Base-by-base conservation (phyloP, 2,888 invertebrate species). In the Actias luna region DNA sequence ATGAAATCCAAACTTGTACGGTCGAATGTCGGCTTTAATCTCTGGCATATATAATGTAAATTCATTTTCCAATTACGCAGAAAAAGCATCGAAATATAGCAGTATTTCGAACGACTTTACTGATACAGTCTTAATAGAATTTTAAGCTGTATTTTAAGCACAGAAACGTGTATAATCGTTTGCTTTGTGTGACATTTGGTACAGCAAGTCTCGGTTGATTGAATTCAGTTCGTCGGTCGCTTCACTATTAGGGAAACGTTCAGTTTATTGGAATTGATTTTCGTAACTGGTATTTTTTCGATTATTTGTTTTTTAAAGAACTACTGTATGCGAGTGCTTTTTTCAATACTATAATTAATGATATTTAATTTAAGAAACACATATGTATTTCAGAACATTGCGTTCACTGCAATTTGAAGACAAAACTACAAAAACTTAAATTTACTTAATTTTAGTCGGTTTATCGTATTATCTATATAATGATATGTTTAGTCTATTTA, bases 251-350 rank as follows among this genome's bases (percentile, higher is more conserved):
- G 52, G 66, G 60, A 65, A 69, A 59, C 65, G 58, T 59, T 62
- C 31, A 59, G 63, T 63, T 65, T 67, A 69, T 72, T 68, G 63
- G 64, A 63, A 63, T 69, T 64, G 65, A 67, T 66, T 68, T 67
- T 67, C 60, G 60, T 27, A 52, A 29, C 39, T n/a, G n/a, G 18
- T 14, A 33, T 55, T 55, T 63, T 60, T 25, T 57, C 33, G 58
- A 31, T 42, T 46, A 58, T 58, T 58, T 55, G 16, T 29, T 29
- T 55, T 4, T 55, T 5, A n/a, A 55, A 50, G 25, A 42, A 42
- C n/a, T 7, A 42, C 0, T 8, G 7, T 18, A 7, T 7, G 36
- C 16, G 16, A 16, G 14, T 16, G 16, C 36, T 16, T 18, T 42
- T 42, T 42, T 5, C n/a, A n/a, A 42, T 42, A 42, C 18, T 18